A percentile compares a stretch with the other conserved stretches of the same genome.
These are phyloP conservation scores for Corvus cornix DNA, from an alignment of 2,113 vertebrate genomes.

Conservation along the genomic window DNA sequence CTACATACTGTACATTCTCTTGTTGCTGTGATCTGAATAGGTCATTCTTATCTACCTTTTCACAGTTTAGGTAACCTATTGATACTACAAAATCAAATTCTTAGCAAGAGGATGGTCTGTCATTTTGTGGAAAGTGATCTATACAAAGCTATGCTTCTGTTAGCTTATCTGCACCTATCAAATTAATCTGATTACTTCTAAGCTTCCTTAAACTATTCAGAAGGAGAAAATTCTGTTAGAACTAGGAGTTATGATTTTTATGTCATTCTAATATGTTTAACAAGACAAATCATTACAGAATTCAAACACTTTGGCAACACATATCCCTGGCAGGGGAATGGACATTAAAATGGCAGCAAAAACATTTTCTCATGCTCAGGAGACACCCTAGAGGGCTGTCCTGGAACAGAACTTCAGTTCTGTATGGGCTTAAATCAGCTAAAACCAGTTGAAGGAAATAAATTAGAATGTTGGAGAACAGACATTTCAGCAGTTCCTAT, in stretches of 20 bases:
- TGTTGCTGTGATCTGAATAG: background rate
- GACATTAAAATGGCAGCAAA: slow-evolving; percentile 24
- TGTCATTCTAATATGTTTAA: slow-evolving; percentile 6
- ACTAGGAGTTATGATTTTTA: background rate
- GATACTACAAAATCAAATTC: background rate
- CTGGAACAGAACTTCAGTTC: background rate
- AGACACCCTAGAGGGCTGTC: slow-evolving; percentile 23
- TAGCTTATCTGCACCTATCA: background rate
- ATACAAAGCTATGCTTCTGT: background rate
- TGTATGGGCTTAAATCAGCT: background rate
- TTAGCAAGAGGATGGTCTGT: background rate
- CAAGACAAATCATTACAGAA: slow-evolving; percentile 29
- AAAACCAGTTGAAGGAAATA: slow-evolving; percentile 4
- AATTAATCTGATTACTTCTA: background rate
- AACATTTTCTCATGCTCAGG: background rate
- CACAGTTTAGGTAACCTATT: background rate
- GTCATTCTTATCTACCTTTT: background rate
- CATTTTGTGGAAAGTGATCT: background rate
- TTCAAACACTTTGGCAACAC: background rate
- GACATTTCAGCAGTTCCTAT: background rate
- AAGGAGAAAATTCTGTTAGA: slow-evolving; percentile 4
- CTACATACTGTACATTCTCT: background rate
- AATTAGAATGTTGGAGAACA: background rate
- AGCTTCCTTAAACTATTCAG: background rate
- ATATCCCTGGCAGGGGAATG: background rate